A percentile compares a stretch with the other conserved stretches of the same genome.
Conservation (phyloP, 2,113 vertebrate species). For the Dolichotis patagonum region DNA sequence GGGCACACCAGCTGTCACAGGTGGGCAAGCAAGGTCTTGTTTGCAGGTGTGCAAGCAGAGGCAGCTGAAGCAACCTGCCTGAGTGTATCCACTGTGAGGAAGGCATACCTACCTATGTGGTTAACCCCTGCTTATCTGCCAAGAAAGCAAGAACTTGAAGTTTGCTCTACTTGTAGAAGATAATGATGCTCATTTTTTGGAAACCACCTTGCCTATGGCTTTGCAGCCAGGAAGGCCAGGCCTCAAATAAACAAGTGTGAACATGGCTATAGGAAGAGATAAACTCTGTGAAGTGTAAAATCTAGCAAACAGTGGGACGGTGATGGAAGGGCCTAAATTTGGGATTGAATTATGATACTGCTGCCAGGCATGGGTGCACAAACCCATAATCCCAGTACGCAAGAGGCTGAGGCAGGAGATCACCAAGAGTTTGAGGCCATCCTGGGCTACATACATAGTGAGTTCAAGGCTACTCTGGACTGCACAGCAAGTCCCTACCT, state of each 20-base stretch:
- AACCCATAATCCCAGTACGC: neutral
- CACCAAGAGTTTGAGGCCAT: neutral
- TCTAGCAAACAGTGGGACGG: too few species aligned
- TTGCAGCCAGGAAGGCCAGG: neutral
- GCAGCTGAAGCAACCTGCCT: neutral
- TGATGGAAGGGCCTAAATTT: neutral
- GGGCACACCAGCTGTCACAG: neutral
- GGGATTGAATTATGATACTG: neutral
- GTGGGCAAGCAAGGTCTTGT: neutral
- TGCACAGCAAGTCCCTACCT: neutral
- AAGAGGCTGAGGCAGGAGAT: neutral
- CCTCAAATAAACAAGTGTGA: neutral
- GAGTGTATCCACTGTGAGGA: neutral
- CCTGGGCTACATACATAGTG: neutral
- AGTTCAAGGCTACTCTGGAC: neutral
- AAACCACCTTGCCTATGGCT: neutral
- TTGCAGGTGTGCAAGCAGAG: neutral
- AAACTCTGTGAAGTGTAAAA: neutral
- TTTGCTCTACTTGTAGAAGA: neutral
- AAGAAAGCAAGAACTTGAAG: neutral
- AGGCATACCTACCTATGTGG: accelerated
- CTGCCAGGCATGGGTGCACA: neutral
- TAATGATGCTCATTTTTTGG: neutral
- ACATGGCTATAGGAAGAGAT: accelerated
- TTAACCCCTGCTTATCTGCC: neutral